Percentiles rank a stretch among this genome's conserved stretches.
These are phyloP conservation scores for Beris morrisii DNA, from an alignment of 2,888 invertebrate genomes.

Conservation along the genomic window DNA sequence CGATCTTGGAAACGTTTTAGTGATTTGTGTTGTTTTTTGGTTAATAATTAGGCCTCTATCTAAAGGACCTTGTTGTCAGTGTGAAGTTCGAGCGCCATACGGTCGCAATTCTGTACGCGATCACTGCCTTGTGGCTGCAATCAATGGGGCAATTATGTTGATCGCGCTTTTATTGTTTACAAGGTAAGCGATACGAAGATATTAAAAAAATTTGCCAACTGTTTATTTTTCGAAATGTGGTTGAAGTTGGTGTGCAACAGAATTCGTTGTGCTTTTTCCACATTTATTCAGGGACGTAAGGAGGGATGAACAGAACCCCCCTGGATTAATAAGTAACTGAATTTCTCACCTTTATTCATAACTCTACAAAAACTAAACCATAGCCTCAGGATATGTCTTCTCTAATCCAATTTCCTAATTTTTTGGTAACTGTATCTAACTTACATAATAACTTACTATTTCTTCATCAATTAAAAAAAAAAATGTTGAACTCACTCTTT, in stretches of 20 bases:
- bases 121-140: slow-evolving; percentile 37
- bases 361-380: too few species aligned
- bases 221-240: too few species aligned
- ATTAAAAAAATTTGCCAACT: too few species aligned
- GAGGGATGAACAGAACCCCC: not conserved
- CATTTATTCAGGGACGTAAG: not conserved
- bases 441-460: too few species aligned
- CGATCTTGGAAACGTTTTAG: not conserved
- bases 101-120: slow-evolving; percentile 33
- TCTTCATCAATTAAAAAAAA: too few species aligned
- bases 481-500: too few species aligned
- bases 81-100: slow-evolving; percentile 23
- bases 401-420: too few species aligned
- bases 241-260: too few species aligned
- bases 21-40: too few species aligned
- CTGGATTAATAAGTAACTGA: not conserved
- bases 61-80: slow-evolving; percentile 19
- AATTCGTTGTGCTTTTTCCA: too few species aligned
- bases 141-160: slow-evolving; percentile 39
- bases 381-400: too few species aligned
- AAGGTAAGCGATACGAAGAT: slow-evolving; percentile 30
- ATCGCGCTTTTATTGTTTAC: slow-evolving; percentile 36
- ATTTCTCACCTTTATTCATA: not conserved
- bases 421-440: too few species aligned
- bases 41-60: slow-evolving; percentile 19